Base-by-base conservation (phyloP, 2,797 vertebrate species). In the Gallinago nigripennis region DNA sequence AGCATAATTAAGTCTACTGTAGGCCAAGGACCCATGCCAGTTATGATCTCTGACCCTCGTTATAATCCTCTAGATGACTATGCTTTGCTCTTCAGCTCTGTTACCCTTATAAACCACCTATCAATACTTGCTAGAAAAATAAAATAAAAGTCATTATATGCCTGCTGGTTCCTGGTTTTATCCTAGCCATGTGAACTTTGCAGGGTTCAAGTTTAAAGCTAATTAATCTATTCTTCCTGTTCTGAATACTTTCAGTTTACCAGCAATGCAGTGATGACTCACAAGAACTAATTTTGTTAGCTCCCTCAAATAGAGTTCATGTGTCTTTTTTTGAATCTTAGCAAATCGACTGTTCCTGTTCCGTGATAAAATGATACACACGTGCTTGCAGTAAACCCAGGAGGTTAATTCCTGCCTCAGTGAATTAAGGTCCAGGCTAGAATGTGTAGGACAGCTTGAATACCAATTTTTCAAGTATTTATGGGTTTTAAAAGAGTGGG, bases 211-310 rank as follows among this genome's bases (percentile, higher is more conserved):
- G 25, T 85, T 96, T 94, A 87, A 72, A 90, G 41, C 50, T 69
- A 89, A 92, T 85, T 60, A 92, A 82, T 92, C 54, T 83, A 12
- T 92, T 91, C 91, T 94, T 95, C 87, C 91, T 90, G 72, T 94
- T 94, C 87, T 77, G 37, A 95, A 86, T 90, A 68, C 27, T 94
- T 95, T 73, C 64, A 94, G 71, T 83, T 94, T 91, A 90, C 72
- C 61, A 91, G 91, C 82, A 89, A 45, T 75, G 86, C 65, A 78
- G 65, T 54, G 82, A 87, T 96, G 96, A 96, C 69, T 96, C 95
- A 96, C 33, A 78, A 91, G 68, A 91, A 90, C 72, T 94, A 94
- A 95, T 95, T 95, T 94, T 91, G 45, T 94, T 96, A 96, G 64
- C 46, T 93, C 53, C 53, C 39, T 94, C 76, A 92, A 91, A 95